These are phyloP conservation scores for Prunella strophiata DNA, from an alignment of 2,797 vertebrate genomes.

Conservation along the genomic window DNA sequence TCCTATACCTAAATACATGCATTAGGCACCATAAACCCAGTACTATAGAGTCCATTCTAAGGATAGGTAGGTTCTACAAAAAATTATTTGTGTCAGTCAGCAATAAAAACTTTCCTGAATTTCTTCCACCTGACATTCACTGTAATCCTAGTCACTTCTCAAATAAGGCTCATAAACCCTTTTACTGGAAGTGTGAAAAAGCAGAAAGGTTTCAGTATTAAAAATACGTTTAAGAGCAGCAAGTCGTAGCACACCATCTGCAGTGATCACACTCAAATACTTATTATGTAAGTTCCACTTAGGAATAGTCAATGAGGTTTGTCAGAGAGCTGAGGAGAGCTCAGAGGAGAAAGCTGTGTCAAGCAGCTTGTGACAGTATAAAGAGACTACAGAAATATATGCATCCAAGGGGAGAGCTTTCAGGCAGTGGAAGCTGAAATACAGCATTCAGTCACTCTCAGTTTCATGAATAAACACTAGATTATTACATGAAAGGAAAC, in stretches of 20 bases:
- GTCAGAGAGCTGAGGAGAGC: slow-evolving; percentile 24
- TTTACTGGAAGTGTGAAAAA: slow-evolving; percentile 19
- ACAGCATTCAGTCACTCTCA: background rate
- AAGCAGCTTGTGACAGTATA: slow-evolving; percentile 36
- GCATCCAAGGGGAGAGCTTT: slow-evolving; percentile 17
- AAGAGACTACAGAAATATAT: slow-evolving; percentile 37
- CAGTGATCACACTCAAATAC: slow-evolving; percentile 4
- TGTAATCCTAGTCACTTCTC: background rate
- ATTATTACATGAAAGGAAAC: slow-evolving; percentile 30
- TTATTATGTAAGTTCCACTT: slow-evolving; percentile 32
- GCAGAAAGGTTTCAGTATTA: slow-evolving; percentile 13
- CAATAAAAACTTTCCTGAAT: background rate
- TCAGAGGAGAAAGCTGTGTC: slow-evolving; percentile 28
- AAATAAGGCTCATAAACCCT: slow-evolving; percentile 18
- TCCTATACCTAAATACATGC: background rate
- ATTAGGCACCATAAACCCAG: background rate
- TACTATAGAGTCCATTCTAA: background rate
- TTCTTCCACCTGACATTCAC: background rate
- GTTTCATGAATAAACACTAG: background rate
- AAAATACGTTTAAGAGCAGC: background rate
- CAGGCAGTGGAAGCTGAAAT: background rate
- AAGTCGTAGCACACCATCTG: slow-evolving; percentile 35
- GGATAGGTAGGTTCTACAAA: background rate
- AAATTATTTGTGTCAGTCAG: background rate
- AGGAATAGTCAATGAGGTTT: slow-evolving; percentile 35